phyloP scores from a whole-genome alignment of 2,113 vertebrate genomes.

The Anser cygnoides region DNA sequence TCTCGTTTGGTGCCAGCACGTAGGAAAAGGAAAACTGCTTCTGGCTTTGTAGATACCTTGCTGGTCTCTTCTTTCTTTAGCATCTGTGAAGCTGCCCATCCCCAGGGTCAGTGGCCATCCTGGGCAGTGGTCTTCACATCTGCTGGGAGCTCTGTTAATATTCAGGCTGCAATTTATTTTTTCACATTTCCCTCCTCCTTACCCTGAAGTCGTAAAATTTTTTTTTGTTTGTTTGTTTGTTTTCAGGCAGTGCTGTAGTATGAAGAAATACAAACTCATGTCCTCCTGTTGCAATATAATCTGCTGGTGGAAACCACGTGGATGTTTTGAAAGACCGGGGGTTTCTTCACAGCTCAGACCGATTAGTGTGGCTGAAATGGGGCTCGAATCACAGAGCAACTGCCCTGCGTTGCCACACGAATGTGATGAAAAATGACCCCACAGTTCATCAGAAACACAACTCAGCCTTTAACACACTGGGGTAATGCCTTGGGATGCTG shows the following conservation, averaged over 20 bases:
- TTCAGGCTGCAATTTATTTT: not conserved
- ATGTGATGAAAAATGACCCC: not conserved
- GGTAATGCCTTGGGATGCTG: not conserved
- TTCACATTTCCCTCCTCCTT: not conserved
- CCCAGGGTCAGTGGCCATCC: not conserved
- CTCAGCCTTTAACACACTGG: not conserved
- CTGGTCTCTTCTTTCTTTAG: not conserved
- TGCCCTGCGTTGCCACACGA: not conserved
- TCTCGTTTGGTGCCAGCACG: not conserved
- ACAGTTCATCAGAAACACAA: not conserved
- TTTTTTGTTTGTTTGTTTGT: not conserved
- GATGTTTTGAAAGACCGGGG: conserved; percentile 27
- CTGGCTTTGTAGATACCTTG: not conserved
- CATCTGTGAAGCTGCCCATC: not conserved
- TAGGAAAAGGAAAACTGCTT: not conserved
- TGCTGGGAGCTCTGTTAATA: not conserved
- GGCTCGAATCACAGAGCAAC: not conserved
- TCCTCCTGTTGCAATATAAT: conserved; percentile 29
- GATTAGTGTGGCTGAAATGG: not conserved
- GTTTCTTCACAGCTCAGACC: conserved; percentile 50
- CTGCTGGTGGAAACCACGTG: conserved; percentile 26
- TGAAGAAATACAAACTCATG: conserved; percentile 34
- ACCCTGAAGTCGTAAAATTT: not conserved
- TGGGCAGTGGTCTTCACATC: not conserved
- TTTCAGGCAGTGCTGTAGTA: not conserved